These are phyloP conservation scores for Zapornia atra DNA, from an alignment of 2,113 vertebrate genomes.

Conservation along the genomic window DNA sequence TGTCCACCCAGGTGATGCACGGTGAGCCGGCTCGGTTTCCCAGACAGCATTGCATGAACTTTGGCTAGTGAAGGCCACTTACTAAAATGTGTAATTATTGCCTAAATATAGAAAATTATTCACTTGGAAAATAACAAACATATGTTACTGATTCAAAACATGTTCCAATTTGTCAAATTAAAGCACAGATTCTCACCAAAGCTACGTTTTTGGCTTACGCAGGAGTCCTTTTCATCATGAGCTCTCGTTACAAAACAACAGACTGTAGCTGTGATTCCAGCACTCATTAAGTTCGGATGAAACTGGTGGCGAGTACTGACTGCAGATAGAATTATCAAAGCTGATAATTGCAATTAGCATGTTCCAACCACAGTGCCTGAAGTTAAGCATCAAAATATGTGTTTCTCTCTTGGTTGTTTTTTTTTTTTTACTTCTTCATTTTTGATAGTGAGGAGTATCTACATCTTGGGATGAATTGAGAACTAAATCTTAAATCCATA, in stretches of 20 bases:
- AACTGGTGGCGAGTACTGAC: neutral
- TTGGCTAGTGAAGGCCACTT: neutral
- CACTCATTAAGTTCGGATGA: neutral
- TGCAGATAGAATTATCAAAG: neutral
- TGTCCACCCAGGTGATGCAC: neutral
- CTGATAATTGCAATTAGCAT: neutral
- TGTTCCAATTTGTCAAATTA: neutral
- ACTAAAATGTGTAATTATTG: neutral
- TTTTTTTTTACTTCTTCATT: neutral
- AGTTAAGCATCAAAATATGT: neutral
- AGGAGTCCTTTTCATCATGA: neutral
- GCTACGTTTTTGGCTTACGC: neutral
- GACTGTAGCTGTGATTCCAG: neutral
- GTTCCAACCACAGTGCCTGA: neutral
- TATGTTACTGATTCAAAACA: neutral
- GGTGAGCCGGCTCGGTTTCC: neutral
- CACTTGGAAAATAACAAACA: neutral
- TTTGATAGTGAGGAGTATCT: neutral
- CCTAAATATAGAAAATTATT: conserved; percentile 19
- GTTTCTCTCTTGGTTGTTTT: too few relatives aligned
- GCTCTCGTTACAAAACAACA: neutral
- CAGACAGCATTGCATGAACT: neutral
- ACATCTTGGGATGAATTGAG: neutral
- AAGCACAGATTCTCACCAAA: neutral
- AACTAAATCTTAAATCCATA: neutral